Conservation (phyloP, 92 coral and sea anemone genomes). For the Phenganax stokvisi region DNA sequence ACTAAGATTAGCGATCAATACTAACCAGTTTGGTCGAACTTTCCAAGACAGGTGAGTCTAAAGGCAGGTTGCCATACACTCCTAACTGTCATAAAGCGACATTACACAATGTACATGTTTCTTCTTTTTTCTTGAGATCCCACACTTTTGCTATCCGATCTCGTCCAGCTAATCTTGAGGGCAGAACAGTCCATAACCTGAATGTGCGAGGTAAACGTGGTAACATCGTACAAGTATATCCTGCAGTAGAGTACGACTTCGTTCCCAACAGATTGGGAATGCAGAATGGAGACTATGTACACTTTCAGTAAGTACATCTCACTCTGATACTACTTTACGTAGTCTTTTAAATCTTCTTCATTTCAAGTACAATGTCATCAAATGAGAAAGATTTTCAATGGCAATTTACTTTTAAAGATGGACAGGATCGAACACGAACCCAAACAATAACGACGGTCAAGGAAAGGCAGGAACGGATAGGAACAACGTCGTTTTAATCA, state of each 20-base stretch:
- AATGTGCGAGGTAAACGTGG: constrained; percentile 99
- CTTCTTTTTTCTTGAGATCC: constrained; percentile 50
- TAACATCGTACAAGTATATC: constrained; percentile 96
- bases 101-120: not conserved
- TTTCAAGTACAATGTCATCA: not conserved
- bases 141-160: constrained; percentile 85
- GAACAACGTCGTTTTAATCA: constrained; percentile 63
- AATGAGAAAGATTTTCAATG: not conserved
- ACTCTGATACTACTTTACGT: not conserved
- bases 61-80: not conserved
- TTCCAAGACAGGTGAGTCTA: constrained; percentile 80
- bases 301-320: constrained; percentile 73
- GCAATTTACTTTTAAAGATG: constrained; percentile 47
- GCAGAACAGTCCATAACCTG: constrained; percentile 65
- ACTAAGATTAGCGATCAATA: constrained; percentile 82
- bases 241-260: constrained; percentile 96
- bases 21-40: constrained; percentile 85
- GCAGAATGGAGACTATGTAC: constrained; percentile 69
- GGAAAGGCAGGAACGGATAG: constrained; percentile 96
- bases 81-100: not conserved
- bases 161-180: constrained; percentile 63
- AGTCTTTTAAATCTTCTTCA: not conserved
- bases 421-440: constrained; percentile 98
- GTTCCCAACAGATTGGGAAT: constrained; percentile 72
- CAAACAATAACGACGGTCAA: constrained; percentile 95